Base-by-base conservation (phyloP, 2,888 invertebrate genomes). In the Machimus rusticus region DNA sequence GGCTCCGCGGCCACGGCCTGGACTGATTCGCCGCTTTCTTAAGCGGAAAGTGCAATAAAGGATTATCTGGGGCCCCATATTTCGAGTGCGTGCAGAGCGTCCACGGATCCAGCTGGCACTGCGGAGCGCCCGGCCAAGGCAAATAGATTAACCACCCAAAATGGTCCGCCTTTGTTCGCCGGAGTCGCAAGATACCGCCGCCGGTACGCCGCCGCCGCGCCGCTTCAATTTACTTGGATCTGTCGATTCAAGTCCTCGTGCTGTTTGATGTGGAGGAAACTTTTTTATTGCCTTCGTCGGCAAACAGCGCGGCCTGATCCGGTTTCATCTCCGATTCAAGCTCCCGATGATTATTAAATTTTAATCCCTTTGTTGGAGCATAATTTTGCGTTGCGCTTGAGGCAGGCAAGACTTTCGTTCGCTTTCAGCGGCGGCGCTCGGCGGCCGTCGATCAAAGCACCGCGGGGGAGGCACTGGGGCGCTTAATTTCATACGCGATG, bases 271-370 rank as follows among this genome's bases (percentile, higher is more conserved):
- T 82, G 82, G 82, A 82, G 39, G 39, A 84, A 84, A 74, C 9
- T 66, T 84, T 84, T 84, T 84, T 84, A 84, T 84, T 84, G 74
- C 84, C 66, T 84, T 84, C 74, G 66, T 66, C 28, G 84, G 39
- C 74, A 84, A 84, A 84, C 84, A 84, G 57, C 51, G 23, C 84
- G 79, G 39, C 57, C 43, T 84, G 84, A 84, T 84, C 84, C 84
- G 84, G 84, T 84, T 84, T 84, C 84, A 74, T 84, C 74, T 84
- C 57, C 66, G 84, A 84, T 84, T 84, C 81, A 46, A 55, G 81
- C 81, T 51, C 84, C 84, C 66, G 43, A 86, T 86, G 51, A 86
- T 86, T 86, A 86, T 86, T 86, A 86, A 86, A 86, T 86, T 86
- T 86, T 86, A 86, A 86, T 86, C 86, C 77, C 86, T 77, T 86